A percentile compares a stretch with the other conserved stretches of the same genome.
phyloP scores from a whole-genome alignment of 2,113 vertebrate species.

The Rhinolophus sinicus region DNA sequence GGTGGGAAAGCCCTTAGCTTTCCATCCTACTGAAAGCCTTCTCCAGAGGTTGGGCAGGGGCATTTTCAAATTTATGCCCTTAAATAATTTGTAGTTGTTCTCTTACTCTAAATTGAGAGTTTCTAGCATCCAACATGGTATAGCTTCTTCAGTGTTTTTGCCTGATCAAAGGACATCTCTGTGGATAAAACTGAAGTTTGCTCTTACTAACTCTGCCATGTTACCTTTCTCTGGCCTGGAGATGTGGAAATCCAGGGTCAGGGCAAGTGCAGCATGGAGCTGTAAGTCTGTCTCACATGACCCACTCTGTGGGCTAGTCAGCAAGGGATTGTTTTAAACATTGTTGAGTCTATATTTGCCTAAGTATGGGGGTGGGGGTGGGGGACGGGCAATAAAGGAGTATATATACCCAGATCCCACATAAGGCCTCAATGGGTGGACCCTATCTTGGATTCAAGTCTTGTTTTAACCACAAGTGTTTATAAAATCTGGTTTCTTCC shows the following conservation, averaged over 20 bases:
- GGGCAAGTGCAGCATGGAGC: neutral
- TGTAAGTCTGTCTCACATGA: neutral
- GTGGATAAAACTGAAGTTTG: conserved; percentile 5
- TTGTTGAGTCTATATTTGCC: neutral
- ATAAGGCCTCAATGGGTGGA: neutral
- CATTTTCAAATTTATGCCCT: neutral
- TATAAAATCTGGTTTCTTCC: neutral
- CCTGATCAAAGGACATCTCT: neutral
- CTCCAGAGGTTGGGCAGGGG: neutral
- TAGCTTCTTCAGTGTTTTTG: neutral
- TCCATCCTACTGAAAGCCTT: neutral
- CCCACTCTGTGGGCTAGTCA: neutral
- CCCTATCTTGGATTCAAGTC: neutral
- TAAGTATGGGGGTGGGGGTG: neutral
- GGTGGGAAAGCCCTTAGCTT: neutral
- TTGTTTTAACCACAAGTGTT: neutral
- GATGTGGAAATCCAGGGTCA: neutral
- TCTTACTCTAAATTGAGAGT: neutral
- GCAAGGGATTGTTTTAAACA: neutral
- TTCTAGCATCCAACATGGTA: neutral
- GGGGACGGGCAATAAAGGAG: neutral
- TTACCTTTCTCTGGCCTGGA: neutral
- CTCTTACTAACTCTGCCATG: neutral
- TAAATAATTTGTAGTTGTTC: neutral
- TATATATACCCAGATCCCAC: neutral